These are phyloP conservation scores for Netta rufina DNA, from an alignment of 2,797 vertebrate genomes.

Conservation along the genomic window DNA sequence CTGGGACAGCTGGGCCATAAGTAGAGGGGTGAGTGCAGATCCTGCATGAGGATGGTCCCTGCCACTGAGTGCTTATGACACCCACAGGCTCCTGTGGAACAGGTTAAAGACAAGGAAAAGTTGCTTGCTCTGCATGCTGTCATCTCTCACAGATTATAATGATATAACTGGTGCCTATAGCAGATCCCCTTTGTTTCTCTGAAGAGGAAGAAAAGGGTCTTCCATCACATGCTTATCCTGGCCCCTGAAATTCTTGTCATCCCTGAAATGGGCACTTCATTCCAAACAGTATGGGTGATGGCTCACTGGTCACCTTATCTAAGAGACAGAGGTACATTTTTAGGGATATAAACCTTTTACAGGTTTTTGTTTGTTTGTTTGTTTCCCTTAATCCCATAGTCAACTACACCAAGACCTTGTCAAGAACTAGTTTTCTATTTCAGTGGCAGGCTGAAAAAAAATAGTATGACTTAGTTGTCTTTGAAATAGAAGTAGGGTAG, in stretches of 20 bases:
- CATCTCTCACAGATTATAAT: neutral
- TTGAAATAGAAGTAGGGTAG: neutral
- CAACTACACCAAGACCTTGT: neutral
- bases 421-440: neutral
- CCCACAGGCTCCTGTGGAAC: neutral
- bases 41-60: neutral
- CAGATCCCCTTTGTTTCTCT: neutral
- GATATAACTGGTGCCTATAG: neutral
- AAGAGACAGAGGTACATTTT: neutral
- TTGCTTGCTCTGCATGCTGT: neutral
- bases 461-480: neutral
- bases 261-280: neutral
- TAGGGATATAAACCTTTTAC: neutral
- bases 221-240: neutral
- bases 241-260: neutral
- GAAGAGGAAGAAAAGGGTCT: neutral
- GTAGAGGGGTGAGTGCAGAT: neutral
- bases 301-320: neutral
- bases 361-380: neutral
- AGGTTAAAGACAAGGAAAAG: neutral
- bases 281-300: neutral
- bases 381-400: neutral
- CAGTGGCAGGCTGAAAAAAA: neutral
- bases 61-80: neutral
- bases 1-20: neutral